phyloP scores from a whole-genome alignment of 2,113 vertebrate species.

The Panurus biarmicus region DNA sequence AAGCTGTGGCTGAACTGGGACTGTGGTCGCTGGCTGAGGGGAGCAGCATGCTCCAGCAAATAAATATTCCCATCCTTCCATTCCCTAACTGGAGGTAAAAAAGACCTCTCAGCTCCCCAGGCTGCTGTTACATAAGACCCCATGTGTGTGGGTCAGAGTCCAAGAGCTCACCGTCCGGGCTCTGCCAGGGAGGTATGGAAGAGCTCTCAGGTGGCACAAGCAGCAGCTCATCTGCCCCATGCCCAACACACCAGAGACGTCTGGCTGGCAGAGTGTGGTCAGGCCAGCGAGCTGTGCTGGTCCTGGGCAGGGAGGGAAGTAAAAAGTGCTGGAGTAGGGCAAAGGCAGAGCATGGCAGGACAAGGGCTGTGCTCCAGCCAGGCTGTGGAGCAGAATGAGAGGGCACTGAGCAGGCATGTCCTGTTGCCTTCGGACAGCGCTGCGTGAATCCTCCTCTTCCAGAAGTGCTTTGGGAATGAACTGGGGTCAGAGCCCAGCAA shows the following conservation, averaged over 20 bases:
- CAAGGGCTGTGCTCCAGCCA: not conserved
- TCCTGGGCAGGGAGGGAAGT: not conserved
- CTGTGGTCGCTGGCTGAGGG: not conserved
- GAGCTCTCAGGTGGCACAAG: not conserved
- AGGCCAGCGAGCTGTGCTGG: not conserved
- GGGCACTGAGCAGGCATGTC: not conserved
- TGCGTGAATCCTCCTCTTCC: not conserved
- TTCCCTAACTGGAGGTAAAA: not conserved
- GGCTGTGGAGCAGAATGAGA: not conserved
- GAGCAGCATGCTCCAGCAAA: not conserved
- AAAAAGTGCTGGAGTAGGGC: not conserved
- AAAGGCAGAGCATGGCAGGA: not conserved
- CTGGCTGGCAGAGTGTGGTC: not conserved
- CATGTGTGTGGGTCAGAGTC: not conserved
- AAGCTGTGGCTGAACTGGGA: not conserved
- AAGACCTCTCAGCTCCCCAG: not conserved
- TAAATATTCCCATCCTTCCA: not conserved
- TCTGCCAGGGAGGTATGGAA: not conserved
- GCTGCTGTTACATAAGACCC: not conserved
- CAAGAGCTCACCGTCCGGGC: not conserved
- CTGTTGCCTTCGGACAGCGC: not conserved
- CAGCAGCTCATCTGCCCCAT: not conserved
- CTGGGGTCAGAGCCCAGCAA: not conserved
- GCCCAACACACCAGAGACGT: not conserved
- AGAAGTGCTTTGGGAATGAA: not conserved